Evolutionary conservation across 2,888 invertebrate species (phyloP).

Genomic region (Athalia rosae): DNA sequence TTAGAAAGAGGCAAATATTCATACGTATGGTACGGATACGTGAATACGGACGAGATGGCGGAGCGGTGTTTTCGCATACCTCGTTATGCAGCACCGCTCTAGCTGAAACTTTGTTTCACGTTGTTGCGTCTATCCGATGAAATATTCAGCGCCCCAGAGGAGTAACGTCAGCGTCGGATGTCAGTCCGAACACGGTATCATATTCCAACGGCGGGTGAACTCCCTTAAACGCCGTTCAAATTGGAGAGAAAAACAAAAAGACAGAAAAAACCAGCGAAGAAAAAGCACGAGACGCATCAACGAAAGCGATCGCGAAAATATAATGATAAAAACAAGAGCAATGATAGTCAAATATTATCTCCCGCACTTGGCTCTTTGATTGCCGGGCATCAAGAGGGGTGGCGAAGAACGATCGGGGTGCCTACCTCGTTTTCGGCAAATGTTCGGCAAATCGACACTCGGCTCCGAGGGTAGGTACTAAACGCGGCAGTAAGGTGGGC

Average conservation of each 20-base stretch:
- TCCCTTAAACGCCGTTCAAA: too few relatives aligned
- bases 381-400: background rate
- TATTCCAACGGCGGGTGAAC: too few relatives aligned
- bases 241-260: too few relatives aligned
- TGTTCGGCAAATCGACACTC: slow-evolving; percentile 9
- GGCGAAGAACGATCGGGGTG: background rate
- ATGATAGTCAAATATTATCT: background rate
- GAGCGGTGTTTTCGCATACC: background rate
- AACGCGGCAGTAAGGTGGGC: slow-evolving; percentile 18
- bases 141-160: background rate
- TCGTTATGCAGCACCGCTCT: slow-evolving; percentile 2
- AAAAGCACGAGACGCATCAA: background rate
- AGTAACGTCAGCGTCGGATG: too few relatives aligned
- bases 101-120: background rate
- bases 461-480: background rate
- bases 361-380: slow-evolving; percentile 12
- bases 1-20: too few relatives aligned
- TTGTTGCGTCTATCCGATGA: background rate
- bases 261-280: background rate
- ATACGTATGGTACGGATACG: too few relatives aligned
- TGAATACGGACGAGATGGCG: too few relatives aligned
- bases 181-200: too few relatives aligned
- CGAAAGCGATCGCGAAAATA: background rate
- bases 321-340: background rate
- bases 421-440: background rate